Evolutionary conservation across 2,797 vertebrate species (phyloP).

Genomic region (Xenops minutus): DNA sequence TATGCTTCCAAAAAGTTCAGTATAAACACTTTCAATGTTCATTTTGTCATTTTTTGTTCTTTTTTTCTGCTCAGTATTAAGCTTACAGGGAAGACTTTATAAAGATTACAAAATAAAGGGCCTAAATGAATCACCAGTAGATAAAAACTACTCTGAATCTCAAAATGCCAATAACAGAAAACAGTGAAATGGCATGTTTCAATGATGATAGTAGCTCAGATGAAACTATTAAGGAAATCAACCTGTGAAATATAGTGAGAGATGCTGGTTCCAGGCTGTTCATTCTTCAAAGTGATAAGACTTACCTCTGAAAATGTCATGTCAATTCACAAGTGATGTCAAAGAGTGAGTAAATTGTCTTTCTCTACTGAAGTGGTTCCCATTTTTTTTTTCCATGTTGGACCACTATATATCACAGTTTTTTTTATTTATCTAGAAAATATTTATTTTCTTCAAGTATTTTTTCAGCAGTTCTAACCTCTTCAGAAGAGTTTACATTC

Average conservation of each 20-base stretch:
- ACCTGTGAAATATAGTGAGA: neutral
- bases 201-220: neutral
- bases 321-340: neutral
- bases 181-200: neutral
- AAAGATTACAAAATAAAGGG: neutral
- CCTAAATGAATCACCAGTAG: neutral
- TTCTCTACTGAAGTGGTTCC: neutral
- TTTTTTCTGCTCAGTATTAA: neutral
- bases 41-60: neutral
- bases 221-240: neutral
- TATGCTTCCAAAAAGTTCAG: neutral
- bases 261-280: neutral
- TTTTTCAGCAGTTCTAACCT: neutral
- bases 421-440: neutral
- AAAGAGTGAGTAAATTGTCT: neutral
- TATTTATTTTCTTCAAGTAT: neutral
- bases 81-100: neutral
- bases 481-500: neutral
- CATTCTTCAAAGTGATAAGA: neutral
- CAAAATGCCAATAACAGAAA: neutral
- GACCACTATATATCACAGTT: neutral
- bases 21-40: neutral
- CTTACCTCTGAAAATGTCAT: neutral
- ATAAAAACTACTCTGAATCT: neutral
- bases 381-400: neutral